Percentiles rank a stretch among this genome's conserved stretches.
Conservation (phyloP, 2,797 vertebrate genomes). For the Sebastes cheni region DNA sequence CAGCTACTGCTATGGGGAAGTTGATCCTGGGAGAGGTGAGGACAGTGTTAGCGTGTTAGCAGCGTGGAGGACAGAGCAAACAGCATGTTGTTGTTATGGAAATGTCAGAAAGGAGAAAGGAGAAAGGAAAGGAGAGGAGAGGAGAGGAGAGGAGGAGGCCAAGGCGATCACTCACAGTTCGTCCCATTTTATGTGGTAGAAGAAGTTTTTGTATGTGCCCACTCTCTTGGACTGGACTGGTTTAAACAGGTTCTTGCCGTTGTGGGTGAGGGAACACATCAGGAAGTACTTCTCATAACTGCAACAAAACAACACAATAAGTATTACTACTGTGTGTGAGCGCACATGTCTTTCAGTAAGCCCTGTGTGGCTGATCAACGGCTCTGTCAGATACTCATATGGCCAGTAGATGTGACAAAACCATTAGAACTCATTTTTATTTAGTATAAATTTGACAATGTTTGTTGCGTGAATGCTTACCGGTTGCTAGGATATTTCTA, state of each 20-base stretch:
- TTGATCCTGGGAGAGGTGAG: constrained; percentile 84
- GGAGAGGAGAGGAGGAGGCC: neutral
- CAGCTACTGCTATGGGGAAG: constrained; percentile 94
- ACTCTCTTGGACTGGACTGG: constrained; percentile 97
- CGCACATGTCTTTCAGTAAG: neutral
- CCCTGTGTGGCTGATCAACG: neutral
- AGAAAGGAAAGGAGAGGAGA: neutral
- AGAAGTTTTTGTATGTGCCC: constrained; percentile 96
- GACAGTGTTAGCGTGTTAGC: neutral
- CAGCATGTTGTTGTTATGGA: neutral
- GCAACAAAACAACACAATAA: constrained; percentile 41
- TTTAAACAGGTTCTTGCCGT: constrained; percentile 95
- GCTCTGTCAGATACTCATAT: neutral
- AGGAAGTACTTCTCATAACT: constrained; percentile 98
- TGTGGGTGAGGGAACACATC: constrained; percentile 93
- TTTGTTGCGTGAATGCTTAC: no score
- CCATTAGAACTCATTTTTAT: neutral
- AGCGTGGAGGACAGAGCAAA: neutral
- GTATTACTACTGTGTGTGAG: neutral
- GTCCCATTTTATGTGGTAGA: constrained; percentile 98
- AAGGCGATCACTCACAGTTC: constrained; percentile 89
- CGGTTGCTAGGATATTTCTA: no score
- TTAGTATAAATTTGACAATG: no score
- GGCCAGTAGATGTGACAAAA: neutral
- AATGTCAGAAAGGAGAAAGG: neutral